These are phyloP conservation scores for Ifrita kowaldi DNA, from an alignment of 2,113 vertebrate species.

Conservation along the genomic window DNA sequence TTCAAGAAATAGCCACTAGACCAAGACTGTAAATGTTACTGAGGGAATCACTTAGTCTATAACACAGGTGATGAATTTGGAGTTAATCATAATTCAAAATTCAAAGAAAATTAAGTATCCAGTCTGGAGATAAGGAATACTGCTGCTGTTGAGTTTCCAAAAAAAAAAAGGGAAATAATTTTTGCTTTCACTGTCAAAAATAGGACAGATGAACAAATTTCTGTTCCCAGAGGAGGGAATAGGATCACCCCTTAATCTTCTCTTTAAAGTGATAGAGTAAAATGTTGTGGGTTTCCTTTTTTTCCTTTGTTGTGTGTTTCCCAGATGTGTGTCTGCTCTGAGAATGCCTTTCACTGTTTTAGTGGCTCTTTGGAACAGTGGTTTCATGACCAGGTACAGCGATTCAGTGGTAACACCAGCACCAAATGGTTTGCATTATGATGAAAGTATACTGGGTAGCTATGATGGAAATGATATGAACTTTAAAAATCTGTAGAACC, in stretches of 20 bases:
- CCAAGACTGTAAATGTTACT: not conserved
- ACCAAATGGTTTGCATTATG: not conserved
- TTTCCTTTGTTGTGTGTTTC: not conserved
- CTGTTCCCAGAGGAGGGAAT: not conserved
- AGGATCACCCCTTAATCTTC: not conserved
- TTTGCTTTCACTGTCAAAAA: not conserved
- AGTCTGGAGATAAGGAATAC: not conserved
- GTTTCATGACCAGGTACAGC: not conserved
- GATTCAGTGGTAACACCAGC: not conserved
- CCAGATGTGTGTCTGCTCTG: not conserved
- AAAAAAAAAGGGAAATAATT: not conserved
- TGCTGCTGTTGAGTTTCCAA: not conserved
- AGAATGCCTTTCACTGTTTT: not conserved
- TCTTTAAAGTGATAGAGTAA: not conserved
- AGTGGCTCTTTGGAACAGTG: not conserved
- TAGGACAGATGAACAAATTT: not conserved
- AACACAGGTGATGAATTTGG: not conserved
- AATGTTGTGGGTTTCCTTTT: not conserved
- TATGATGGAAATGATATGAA: not conserved
- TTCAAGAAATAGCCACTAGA: not conserved
- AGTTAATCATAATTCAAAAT: not conserved
- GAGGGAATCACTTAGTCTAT: not conserved
- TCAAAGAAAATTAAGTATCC: not conserved
- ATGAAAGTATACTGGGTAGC: not conserved
- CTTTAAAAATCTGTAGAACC: not conserved